Conservation (phyloP, 1,140 invertebrate genomes). For the Bombus terrestris region DNA sequence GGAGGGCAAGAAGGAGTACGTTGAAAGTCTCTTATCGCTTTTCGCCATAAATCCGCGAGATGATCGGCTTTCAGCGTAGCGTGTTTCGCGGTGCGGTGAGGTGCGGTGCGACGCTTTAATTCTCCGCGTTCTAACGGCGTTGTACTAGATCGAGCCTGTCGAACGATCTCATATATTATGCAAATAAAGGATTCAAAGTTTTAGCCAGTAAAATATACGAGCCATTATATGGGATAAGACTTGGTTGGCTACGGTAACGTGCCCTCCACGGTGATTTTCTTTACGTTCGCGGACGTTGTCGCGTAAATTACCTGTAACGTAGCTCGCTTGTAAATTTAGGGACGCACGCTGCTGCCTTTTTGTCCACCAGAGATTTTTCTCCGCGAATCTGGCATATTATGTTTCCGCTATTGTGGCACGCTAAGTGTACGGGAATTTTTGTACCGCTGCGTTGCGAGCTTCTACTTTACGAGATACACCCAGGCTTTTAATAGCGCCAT, state of each 20-base stretch:
- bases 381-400: background rate
- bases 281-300: background rate
- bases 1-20: background rate
- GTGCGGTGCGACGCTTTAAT: background rate
- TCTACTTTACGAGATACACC: background rate
- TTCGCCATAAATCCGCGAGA: slow-evolving; percentile 17
- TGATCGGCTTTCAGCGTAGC: slow-evolving; percentile 28
- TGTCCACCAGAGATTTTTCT: slow-evolving; percentile 16
- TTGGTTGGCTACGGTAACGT: slow-evolving; percentile 29
- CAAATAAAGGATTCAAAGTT: slow-evolving; percentile 72
- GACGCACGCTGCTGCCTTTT: background rate
- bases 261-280: slow-evolving; percentile 10
- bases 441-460: background rate
- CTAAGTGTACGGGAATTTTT: slow-evolving; percentile 8
- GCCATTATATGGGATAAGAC: slow-evolving; percentile 54
- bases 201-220: slow-evolving; percentile 42
- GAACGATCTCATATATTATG: slow-evolving; percentile 67
- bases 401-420: background rate
- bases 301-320: slow-evolving; percentile 35
- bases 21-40: slow-evolving; percentile 19
- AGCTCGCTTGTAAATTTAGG: slow-evolving; percentile 25
- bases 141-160: slow-evolving; percentile 41
- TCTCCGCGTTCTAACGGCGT: slow-evolving; percentile 31
- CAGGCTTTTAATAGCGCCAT: slow-evolving; percentile 2
- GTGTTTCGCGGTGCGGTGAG: background rate